Evolutionary conservation across 92 coral and sea anemone species (phyloP).

Genomic region (Epizoanthus scotinus): DNA sequence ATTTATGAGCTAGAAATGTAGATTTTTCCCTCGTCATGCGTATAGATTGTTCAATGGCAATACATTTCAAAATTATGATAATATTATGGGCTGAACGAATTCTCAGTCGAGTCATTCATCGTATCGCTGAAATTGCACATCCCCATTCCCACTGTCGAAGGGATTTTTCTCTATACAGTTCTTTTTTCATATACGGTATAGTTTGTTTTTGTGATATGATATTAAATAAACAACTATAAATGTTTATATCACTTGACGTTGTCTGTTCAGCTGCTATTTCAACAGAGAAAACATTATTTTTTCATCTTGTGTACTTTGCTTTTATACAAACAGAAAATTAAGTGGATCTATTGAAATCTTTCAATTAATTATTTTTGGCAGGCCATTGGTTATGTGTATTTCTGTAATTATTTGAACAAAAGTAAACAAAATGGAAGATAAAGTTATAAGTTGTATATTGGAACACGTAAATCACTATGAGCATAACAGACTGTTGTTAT

Average conservation of each 20-base stretch:
- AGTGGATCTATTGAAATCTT: not conserved
- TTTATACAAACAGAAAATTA: slow-evolving; percentile 10
- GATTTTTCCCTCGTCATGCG: not conserved
- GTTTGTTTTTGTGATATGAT: not conserved
- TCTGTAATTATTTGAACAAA: not conserved
- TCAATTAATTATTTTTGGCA: not conserved
- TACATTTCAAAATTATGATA: too few species aligned
- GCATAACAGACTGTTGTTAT: not conserved
- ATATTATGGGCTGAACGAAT: too few species aligned
- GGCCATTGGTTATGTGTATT: not conserved
- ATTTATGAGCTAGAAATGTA: not conserved
- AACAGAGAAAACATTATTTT: not conserved
- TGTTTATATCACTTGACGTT: not conserved
- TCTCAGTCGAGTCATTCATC: not conserved
- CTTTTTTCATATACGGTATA: too few species aligned
- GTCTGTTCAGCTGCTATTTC: not conserved
- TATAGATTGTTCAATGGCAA: not conserved
- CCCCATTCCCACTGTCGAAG: not conserved
- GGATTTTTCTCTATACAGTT: not conserved
- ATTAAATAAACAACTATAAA: too few species aligned
- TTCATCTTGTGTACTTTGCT: slow-evolving; percentile 6
- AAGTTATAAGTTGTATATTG: not conserved
- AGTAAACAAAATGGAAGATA: not conserved
- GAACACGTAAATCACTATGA: not conserved
- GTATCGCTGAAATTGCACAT: not conserved